Evolutionary conservation across 2,888 invertebrate species (phyloP).

Genomic region (Drosophila merina): DNA sequence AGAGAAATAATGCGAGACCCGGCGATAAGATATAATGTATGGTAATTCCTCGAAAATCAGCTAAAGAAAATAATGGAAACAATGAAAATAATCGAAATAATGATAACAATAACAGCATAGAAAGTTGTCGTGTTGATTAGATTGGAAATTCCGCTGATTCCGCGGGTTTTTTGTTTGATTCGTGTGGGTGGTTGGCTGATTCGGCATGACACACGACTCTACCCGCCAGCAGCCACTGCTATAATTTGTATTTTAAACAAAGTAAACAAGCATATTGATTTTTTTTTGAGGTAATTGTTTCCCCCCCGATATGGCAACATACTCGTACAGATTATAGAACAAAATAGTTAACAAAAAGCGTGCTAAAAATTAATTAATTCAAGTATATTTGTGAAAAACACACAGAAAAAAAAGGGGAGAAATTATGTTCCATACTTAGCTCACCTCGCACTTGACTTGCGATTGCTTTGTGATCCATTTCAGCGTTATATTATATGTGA

Average conservation of each 20-base stretch:
- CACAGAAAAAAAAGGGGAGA: constrained; percentile 9
- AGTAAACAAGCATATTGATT: constrained; percentile 23
- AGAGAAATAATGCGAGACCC: constrained; percentile 20
- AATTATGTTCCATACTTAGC: constrained; percentile 68
- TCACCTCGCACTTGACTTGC: constrained; percentile 82
- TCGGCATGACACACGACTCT: constrained; percentile 39
- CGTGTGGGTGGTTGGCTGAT: constrained; percentile 13
- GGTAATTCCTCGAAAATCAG: constrained; percentile 31
- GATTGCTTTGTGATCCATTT: constrained; percentile 82
- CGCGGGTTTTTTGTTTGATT: constrained; percentile 9
- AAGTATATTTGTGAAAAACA: too few relatives aligned
- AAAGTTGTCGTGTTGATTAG: constrained; percentile 59
- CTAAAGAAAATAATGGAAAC: neutral
- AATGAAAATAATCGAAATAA: neutral
- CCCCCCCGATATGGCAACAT: neutral
- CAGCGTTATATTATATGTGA: constrained; percentile 24
- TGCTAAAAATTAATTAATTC: too few relatives aligned
- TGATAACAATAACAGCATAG: constrained; percentile 30
- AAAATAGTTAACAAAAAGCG: constrained; percentile 18
- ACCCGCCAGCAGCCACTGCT: neutral
- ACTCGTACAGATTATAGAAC: constrained; percentile 3
- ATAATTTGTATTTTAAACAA: constrained; percentile 27
- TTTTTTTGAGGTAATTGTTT: constrained; percentile 34
- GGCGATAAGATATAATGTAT: constrained; percentile 30
- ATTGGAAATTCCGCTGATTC: constrained; percentile 50